phyloP scores from a whole-genome alignment of 2,888 invertebrate species.

The Byasa hedistus region DNA sequence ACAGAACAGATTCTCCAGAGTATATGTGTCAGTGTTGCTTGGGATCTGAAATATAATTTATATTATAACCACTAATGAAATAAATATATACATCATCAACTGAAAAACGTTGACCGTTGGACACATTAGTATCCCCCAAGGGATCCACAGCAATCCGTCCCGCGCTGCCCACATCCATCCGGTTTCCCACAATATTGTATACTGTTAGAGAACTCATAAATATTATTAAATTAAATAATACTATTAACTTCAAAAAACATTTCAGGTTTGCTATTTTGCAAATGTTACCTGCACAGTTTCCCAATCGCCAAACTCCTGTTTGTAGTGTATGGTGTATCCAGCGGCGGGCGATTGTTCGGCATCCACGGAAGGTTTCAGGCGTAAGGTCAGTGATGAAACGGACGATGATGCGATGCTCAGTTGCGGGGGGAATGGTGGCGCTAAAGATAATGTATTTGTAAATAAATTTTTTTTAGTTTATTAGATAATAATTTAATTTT shows the following conservation, averaged over 20 bases:
- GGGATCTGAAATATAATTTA: slow-evolving; percentile 71
- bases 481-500: not conserved
- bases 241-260: too few relatives aligned
- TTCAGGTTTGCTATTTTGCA: not conserved
- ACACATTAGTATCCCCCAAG: too few relatives aligned
- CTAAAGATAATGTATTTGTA: slow-evolving; percentile 42
- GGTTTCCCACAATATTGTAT: too few relatives aligned
- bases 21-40: slow-evolving; percentile 89
- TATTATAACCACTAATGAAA: not conserved
- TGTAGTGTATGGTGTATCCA: slow-evolving; percentile 95
- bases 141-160: too few relatives aligned
- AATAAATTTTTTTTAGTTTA: not conserved
- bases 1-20: slow-evolving; percentile 92
- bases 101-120: too few relatives aligned
- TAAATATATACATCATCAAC: too few relatives aligned
- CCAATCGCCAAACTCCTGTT: slow-evolving; percentile 97
- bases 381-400: slow-evolving; percentile 74
- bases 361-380: slow-evolving; percentile 80
- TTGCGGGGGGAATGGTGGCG: slow-evolving; percentile 76
- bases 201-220: not conserved
- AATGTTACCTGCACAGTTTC: slow-evolving; percentile 88
- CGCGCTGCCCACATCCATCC: too few relatives aligned
- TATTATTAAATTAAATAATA: not conserved
- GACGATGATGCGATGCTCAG: slow-evolving; percentile 74
- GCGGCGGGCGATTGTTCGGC: slow-evolving; percentile 93